phyloP scores from a whole-genome alignment of 2,797 vertebrate genomes.

The Eurystomus glaucurus region DNA sequence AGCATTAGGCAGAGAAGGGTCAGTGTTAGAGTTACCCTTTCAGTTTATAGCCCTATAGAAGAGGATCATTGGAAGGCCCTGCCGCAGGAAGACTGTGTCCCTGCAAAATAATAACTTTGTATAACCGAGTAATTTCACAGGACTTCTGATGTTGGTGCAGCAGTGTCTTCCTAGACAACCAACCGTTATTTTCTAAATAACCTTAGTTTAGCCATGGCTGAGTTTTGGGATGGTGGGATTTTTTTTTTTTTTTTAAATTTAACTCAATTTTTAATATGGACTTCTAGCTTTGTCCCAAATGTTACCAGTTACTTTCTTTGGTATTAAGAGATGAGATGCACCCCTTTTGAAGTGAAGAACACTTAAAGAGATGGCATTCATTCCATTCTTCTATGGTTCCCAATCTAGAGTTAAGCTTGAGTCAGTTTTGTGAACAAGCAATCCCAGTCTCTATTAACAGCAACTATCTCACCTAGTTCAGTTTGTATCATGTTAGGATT shows the following conservation, averaged over 20 bases:
- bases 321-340: neutral
- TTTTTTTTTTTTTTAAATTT: neutral
- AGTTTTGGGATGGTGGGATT: neutral
- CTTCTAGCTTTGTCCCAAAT: neutral
- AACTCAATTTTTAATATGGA: neutral
- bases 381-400: neutral
- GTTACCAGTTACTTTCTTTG: neutral
- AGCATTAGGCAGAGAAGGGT: neutral
- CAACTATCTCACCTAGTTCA: neutral
- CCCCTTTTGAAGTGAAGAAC: neutral
- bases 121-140: neutral
- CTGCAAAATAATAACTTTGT: neutral
- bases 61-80: neutral
- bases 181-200: neutral
- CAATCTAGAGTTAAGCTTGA: neutral
- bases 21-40: neutral
- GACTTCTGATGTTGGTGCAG: neutral
- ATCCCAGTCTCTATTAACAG: neutral
- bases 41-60: neutral
- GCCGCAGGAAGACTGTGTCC: neutral
- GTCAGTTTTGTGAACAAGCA: neutral
- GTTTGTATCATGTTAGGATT: neutral
- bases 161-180: neutral
- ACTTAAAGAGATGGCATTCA: neutral
- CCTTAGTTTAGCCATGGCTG: neutral